phyloP scores from a whole-genome alignment of 1,140 invertebrate genomes.

The Samia ricini region DNA sequence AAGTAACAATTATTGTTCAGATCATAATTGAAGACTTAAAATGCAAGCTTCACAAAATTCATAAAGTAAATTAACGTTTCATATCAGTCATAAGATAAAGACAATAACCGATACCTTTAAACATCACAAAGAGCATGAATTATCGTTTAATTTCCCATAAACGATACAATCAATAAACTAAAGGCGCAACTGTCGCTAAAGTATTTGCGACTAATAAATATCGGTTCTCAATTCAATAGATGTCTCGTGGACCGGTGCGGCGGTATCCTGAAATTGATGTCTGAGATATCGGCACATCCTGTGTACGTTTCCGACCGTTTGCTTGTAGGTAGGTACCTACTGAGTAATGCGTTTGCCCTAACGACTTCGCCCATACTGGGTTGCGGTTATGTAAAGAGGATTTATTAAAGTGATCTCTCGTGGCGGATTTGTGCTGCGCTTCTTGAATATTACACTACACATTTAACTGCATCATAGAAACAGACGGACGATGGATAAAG shows the following conservation, averaged over 20 bases:
- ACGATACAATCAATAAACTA: conserved; percentile 7
- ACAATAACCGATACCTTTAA: background rate
- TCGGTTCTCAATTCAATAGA: conserved; percentile 26
- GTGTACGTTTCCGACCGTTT: conserved; percentile 30
- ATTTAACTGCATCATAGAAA: too few relatives aligned
- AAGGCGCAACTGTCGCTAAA: conserved; percentile 5
- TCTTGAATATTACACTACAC: background rate
- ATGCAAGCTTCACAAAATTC: too few relatives aligned
- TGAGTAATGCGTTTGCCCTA: conserved; percentile 36
- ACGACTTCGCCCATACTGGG: conserved; percentile 23
- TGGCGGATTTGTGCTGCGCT: background rate
- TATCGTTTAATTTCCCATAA: conserved; percentile 12
- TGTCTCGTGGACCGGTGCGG: conserved; percentile 19
- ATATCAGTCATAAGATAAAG: background rate
- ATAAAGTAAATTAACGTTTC: background rate
- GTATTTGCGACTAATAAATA: conserved; percentile 26
- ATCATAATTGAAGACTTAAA: background rate
- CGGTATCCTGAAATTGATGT: conserved; percentile 33
- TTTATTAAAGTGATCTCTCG: conserved; percentile 8
- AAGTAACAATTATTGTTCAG: background rate
- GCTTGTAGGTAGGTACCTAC: too few relatives aligned
- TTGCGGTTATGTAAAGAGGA: conserved; percentile 12
- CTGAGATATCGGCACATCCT: conserved; percentile 35
- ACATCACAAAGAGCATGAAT: conserved; percentile 9
- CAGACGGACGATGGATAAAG: too few relatives aligned